These are phyloP conservation scores for Equus quagga DNA, from an alignment of 2,113 vertebrate species.

Conservation along the genomic window DNA sequence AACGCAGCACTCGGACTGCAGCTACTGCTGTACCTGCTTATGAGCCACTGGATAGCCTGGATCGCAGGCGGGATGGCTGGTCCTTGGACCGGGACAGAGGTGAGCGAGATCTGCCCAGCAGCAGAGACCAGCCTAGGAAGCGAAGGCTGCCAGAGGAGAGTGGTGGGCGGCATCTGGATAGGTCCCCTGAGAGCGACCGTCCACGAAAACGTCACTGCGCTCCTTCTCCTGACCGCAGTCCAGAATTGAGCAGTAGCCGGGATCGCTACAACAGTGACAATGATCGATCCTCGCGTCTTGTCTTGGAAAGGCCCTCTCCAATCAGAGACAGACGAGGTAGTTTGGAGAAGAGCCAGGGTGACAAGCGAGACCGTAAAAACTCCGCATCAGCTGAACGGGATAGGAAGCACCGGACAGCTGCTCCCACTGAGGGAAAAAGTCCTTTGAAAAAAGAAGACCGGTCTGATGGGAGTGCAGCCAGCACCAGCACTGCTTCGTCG, in stretches of 20 bases:
- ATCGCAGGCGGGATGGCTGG: constrained; percentile 96
- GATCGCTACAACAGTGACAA: constrained; percentile 95
- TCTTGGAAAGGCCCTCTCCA: constrained; percentile 92
- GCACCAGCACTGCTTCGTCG: constrained; percentile 83
- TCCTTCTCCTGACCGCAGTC: constrained; percentile 94
- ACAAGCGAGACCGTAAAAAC: constrained; percentile 91
- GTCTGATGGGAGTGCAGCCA: constrained; percentile 85
- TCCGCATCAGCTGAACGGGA: constrained; percentile 88
- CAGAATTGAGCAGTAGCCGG: constrained; percentile 92
- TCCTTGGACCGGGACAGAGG: constrained; percentile 94
- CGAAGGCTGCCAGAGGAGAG: constrained; percentile 92
- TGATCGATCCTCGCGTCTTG: constrained; percentile 91
- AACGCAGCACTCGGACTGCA: constrained; percentile 89
- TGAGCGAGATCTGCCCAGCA: constrained; percentile 90
- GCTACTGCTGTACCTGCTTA: constrained; percentile 90
- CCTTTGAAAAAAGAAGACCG: constrained; percentile 93
- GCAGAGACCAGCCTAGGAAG: constrained; percentile 94
- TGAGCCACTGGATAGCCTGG: constrained; percentile 95
- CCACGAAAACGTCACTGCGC: constrained; percentile 92
- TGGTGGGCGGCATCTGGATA: constrained; percentile 93
- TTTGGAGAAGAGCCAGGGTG: constrained; percentile 90
- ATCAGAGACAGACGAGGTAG: constrained; percentile 91
- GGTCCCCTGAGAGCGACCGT: constrained; percentile 96
- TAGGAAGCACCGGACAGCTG: constrained; percentile 89
- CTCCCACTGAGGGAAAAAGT: constrained; percentile 89